Conservation (phyloP, 2,797 vertebrate species). For the Notolepis coatsorum region DNA sequence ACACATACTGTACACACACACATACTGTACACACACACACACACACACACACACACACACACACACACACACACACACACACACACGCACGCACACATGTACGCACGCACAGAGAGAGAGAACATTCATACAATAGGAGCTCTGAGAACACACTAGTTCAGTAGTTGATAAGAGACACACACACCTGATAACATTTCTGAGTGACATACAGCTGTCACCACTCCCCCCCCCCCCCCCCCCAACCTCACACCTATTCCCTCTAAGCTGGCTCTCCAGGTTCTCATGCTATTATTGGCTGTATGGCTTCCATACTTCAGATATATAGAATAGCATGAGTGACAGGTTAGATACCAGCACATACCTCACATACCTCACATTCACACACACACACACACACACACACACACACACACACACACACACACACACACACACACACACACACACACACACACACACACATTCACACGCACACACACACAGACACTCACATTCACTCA, state of each 20-base stretch:
- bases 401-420: constrained; percentile 18
- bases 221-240: neutral
- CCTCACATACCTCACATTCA: neutral
- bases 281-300: constrained; percentile 47
- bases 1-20: neutral
- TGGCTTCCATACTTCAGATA: constrained; percentile 41
- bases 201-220: neutral
- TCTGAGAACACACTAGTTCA: neutral
- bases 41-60: neutral
- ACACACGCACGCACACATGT: too few relatives aligned
- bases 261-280: constrained; percentile 11
- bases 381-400: constrained; percentile 5
- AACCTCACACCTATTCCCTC: constrained; percentile 8
- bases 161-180: neutral
- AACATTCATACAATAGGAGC: too few relatives aligned
- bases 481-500: too few relatives aligned
- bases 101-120: neutral
- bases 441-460: too few relatives aligned
- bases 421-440: neutral
- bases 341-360: constrained; percentile 14
- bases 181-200: neutral
- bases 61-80: too few relatives aligned
- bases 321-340: constrained; percentile 24
- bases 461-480: too few relatives aligned
- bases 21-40: neutral